These are phyloP conservation scores for Muntiacus muntjak DNA, from an alignment of 2,113 vertebrate species.

Conservation along the genomic window DNA sequence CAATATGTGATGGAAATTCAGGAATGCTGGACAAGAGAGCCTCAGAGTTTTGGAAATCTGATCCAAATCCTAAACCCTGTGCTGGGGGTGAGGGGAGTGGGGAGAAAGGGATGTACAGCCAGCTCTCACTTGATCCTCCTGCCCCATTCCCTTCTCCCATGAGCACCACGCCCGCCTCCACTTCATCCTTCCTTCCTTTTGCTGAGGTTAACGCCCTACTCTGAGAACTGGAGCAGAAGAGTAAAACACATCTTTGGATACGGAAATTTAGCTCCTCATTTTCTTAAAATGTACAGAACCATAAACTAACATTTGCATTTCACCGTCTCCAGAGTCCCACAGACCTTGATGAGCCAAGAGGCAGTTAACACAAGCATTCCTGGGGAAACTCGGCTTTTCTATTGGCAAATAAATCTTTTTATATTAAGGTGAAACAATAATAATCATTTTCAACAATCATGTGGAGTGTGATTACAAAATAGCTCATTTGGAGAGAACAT, in stretches of 20 bases:
- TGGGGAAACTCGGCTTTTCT: background rate
- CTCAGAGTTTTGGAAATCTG: background rate
- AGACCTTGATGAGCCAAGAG: background rate
- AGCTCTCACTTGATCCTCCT: background rate
- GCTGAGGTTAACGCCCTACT: too few relatives aligned
- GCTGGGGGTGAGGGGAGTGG: too few relatives aligned
- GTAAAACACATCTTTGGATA: background rate
- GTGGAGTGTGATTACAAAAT: constrained; percentile 60
- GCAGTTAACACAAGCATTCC: background rate
- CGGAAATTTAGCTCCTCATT: background rate
- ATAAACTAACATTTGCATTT: constrained; percentile 41
- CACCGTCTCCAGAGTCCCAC: constrained; percentile 7
- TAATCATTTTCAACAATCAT: constrained; percentile 67
- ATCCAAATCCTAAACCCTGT: background rate
- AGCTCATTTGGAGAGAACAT: constrained; percentile 70
- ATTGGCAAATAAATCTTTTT: constrained; percentile 53
- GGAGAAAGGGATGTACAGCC: background rate
- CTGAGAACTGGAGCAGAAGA: background rate
- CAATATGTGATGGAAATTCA: background rate
- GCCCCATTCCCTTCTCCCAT: accelerated
- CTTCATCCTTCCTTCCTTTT: background rate
- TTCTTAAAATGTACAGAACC: constrained; percentile 13
- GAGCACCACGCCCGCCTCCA: background rate
- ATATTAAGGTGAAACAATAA: constrained; percentile 68
- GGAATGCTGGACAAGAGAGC: background rate